Evolutionary conservation across 2,888 invertebrate genomes (phyloP), one percentile per base, ranked within the genome.

Genomic region (Caenorhabditis zanzibari): DNA sequence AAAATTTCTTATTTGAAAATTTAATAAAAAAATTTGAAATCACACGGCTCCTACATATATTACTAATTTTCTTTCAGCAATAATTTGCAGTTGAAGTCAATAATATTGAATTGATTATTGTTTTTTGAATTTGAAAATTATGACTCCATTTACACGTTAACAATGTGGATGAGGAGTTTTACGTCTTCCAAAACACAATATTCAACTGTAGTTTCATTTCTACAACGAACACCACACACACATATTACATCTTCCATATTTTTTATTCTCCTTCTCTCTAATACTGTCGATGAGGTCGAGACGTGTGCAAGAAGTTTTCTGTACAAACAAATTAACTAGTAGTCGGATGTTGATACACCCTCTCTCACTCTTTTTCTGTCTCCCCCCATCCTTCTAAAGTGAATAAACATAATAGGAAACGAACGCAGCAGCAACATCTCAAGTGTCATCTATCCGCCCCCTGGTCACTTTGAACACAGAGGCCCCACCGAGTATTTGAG

Each of bases 381-480:
- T 22, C 28, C 38, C 28, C 49, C 10, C 12, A 10, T 24, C 32
- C 22, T 54, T 47, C 32, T 19, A 63, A 54, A 79, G 79, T 79
- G 79, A 79, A 79, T 79, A 79, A 79, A 79, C 71, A 79, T 79
- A 79, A 79, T 71, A 64, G 71, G 64, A 63, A 72, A 61, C 61
- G 69, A 77, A 77, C 76, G 63, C 64, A 68, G 69, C 68, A 79
- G 79, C 79, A 79, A 79, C 79, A 79, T 79, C 79, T 79, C 79
- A 79, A 79, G 79, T 79, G 79, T 79, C 79, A 71, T 79, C 69
- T 63, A 77, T 71, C 77, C 68, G 41, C 63, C 64, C 61, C 28
- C 41, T 64, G 75, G 75, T 66, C 75, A 66, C 38, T 66, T 54
- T 72, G 61, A 38, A 73, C 59, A 59, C 59, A 38, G 35, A 44